A percentile compares a stretch with the other conserved stretches of the same genome.
Evolutionary conservation across 1,140 invertebrate species (phyloP).

Genomic region (Ruditapes philippinarum): DNA sequence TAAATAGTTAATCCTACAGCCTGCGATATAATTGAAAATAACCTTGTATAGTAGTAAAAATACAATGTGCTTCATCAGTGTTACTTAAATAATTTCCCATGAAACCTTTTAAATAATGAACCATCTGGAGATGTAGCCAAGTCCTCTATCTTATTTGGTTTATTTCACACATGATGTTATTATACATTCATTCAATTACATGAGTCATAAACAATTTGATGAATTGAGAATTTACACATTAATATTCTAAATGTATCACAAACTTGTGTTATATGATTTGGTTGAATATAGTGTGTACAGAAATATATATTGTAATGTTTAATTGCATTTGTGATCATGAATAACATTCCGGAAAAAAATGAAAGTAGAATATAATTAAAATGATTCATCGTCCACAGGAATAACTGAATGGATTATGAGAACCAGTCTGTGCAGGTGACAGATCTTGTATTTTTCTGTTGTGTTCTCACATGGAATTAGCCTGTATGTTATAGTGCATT

Average conservation of each 20-base stretch:
- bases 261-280: background rate
- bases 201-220: constrained; percentile 28
- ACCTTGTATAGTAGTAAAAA: no score
- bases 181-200: constrained; percentile 9
- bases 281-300: background rate
- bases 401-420: background rate
- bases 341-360: background rate
- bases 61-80: no score
- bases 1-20: no score
- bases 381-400: background rate
- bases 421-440: background rate
- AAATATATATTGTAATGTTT: background rate
- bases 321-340: background rate
- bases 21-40: no score
- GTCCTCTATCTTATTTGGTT: background rate
- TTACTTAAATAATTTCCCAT: background rate
- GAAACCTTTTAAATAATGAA: background rate
- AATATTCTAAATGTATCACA: background rate
- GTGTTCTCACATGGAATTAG: background rate
- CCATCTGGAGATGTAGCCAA: background rate
- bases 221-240: background rate
- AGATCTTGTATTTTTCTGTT: background rate
- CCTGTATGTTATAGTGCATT: background rate
- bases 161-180: background rate
- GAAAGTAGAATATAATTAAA: background rate